Percentiles rank a stretch among this genome's conserved stretches.
Evolutionary conservation across 2,888 invertebrate species (phyloP).

Genomic region (Phortica magna): DNA sequence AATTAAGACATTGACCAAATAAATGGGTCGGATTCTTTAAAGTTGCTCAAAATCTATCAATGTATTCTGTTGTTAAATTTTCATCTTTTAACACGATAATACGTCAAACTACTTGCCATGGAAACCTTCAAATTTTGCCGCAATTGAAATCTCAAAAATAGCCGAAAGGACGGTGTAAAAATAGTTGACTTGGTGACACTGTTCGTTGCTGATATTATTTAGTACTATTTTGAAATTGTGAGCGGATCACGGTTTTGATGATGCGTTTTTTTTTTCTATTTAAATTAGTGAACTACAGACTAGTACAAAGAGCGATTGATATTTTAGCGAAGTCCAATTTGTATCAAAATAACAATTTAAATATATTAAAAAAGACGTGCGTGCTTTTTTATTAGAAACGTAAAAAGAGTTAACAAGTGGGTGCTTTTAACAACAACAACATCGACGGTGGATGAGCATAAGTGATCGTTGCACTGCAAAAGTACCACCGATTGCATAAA

Average conservation of each 20-base stretch:
- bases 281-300: not conserved
- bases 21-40: no score
- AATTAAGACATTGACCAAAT: no score
- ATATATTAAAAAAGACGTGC: not conserved
- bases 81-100: no score
- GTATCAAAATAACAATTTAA: not conserved
- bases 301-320: not conserved
- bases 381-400: not conserved
- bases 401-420: conserved; percentile 11
- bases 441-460: not conserved
- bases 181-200: not conserved
- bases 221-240: not conserved
- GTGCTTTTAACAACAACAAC: not conserved
- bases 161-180: no score
- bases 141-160: no score
- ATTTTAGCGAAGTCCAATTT: not conserved
- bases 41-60: no score
- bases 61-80: no score
- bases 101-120: no score
- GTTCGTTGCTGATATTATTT: not conserved
- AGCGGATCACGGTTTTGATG: not conserved
- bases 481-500: conserved; percentile 1
- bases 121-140: no score
- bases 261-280: conserved; percentile 1
- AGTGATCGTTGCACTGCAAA: not conserved